phyloP scores from a whole-genome alignment of 1,140 invertebrate genomes.

The Melipona quadrifasciata region DNA sequence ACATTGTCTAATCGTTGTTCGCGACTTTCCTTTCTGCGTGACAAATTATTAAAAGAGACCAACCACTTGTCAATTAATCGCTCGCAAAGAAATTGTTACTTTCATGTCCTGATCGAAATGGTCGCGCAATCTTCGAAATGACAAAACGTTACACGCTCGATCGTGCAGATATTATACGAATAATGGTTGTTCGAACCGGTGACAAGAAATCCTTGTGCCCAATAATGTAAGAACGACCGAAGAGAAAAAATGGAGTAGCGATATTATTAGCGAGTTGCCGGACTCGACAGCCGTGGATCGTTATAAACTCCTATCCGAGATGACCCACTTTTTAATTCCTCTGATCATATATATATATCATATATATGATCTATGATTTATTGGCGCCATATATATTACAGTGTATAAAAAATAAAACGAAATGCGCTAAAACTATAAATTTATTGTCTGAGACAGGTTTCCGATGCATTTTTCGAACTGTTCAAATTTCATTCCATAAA shows the following conservation, averaged over 20 bases:
- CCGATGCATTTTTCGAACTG: too few relatives aligned
- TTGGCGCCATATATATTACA: too few relatives aligned
- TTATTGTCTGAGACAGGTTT: too few relatives aligned
- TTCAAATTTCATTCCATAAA: too few relatives aligned
- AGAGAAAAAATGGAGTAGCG: constrained; percentile 2
- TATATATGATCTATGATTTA: too few relatives aligned
- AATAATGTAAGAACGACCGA: not conserved
- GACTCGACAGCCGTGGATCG: not conserved
- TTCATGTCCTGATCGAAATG: not conserved
- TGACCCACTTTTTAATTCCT: constrained; percentile 9
- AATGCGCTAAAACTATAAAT: too few relatives aligned
- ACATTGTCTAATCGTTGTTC: not conserved
- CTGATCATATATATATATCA: not conserved
- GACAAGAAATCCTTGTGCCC: constrained; percentile 24
- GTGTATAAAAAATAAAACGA: too few relatives aligned
- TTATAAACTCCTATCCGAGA: not conserved
- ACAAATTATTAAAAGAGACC: not conserved
- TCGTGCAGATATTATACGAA: not conserved
- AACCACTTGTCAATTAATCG: not conserved
- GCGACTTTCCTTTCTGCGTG: not conserved
- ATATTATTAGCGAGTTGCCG: constrained; percentile 2
- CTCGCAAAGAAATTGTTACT: too few relatives aligned
- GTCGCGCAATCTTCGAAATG: not conserved
- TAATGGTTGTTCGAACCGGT: not conserved
- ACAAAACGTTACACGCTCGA: not conserved